Percentiles rank a stretch among this genome's conserved stretches.
Conservation (phyloP, 2,113 vertebrate genomes). For the Phoenicopterus ruber region DNA sequence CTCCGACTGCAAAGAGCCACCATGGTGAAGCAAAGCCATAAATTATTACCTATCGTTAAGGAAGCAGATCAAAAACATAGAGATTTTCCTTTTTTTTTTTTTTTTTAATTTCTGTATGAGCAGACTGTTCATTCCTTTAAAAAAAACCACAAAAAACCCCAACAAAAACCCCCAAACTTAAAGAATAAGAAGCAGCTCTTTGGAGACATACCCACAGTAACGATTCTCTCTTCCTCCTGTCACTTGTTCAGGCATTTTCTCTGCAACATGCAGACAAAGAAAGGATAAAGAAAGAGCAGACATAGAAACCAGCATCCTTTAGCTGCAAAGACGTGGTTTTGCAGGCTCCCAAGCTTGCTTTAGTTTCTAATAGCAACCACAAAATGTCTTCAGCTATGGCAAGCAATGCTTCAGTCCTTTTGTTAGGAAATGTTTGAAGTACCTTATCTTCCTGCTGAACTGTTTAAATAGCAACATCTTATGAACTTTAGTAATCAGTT, state of each 20-base stretch:
- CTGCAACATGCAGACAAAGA: conserved; percentile 5
- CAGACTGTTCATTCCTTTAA: not conserved
- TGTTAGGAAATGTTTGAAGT: conserved; percentile 34
- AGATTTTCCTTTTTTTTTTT: not conserved
- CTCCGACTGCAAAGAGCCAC: not conserved
- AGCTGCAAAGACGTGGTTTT: not conserved
- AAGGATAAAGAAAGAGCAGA: not conserved
- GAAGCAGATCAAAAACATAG: not conserved
- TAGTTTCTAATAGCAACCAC: conserved; percentile 73
- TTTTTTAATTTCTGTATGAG: not conserved
- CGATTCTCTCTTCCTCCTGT: not conserved
- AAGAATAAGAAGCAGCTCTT: not conserved
- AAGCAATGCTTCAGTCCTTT: conserved; percentile 28
- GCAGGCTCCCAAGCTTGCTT: conserved; percentile 34
- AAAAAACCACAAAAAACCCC: not conserved
- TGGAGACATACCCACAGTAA: not conserved
- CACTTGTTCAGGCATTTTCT: not conserved
- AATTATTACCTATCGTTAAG: not conserved
- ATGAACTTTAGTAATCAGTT: not conserved
- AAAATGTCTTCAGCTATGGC: conserved; percentile 16
- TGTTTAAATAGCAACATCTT: conserved; percentile 19
- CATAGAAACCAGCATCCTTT: conserved; percentile 1
- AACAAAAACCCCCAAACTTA: not conserved
- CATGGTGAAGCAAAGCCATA: not conserved
- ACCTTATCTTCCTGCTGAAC: conserved; percentile 12